phyloP scores from a whole-genome alignment of 2,888 invertebrate genomes.

The Electrophaes corylata region DNA sequence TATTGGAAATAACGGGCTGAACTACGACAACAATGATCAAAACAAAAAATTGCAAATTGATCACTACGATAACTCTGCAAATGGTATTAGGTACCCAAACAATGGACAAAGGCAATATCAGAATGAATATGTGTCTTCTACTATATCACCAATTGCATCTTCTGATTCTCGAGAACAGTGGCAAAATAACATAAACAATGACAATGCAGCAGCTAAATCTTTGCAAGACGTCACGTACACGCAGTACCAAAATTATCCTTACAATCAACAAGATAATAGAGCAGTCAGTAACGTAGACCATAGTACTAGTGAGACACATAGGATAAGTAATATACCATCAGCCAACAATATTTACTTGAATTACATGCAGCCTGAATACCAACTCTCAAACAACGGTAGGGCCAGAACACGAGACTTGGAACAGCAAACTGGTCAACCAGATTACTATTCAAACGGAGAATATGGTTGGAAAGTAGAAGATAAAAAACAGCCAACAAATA shows the following conservation, averaged over 20 bases:
- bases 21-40: slow-evolving; percentile 58
- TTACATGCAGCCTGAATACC: slow-evolving; percentile 69
- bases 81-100: slow-evolving; percentile 67
- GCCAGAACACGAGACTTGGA: slow-evolving; percentile 61
- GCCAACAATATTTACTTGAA: slow-evolving; percentile 74
- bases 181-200: slow-evolving; percentile 60
- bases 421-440: slow-evolving; percentile 60
- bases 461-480: slow-evolving; percentile 77
- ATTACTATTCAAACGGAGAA: slow-evolving; percentile 73
- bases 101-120: slow-evolving; percentile 65
- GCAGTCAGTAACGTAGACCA: slow-evolving; percentile 53
- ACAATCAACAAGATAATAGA: slow-evolving; percentile 58
- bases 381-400: slow-evolving; percentile 56
- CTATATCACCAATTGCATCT: slow-evolving; percentile 59
- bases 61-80: slow-evolving; percentile 74
- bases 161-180: slow-evolving; percentile 63
- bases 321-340: slow-evolving; percentile 62
- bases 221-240: slow-evolving; percentile 60
- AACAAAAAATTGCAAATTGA: slow-evolving; percentile 72
- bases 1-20: slow-evolving; percentile 54
- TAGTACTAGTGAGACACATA: slow-evolving; percentile 64
- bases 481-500: slow-evolving; percentile 60
- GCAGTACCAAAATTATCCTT: slow-evolving; percentile 62
- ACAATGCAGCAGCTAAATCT: slow-evolving; percentile 62
- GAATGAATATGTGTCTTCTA: slow-evolving; percentile 66